Evolutionary conservation across 2,888 invertebrate species (phyloP), one percentile per base, ranked within the genome.

Genomic region (Auanema freiburgensis): DNA sequence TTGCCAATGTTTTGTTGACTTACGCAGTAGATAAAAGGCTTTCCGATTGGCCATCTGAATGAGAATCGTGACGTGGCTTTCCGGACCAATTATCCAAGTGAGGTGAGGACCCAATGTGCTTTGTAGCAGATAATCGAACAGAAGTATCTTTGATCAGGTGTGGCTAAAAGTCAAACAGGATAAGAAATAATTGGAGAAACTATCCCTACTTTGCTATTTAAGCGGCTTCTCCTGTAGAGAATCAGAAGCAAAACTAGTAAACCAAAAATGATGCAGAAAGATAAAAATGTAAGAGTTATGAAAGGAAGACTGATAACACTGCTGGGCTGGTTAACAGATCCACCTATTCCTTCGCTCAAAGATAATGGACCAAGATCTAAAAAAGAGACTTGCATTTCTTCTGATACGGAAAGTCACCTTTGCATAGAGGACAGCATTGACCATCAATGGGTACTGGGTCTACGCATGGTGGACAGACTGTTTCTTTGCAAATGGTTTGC

Each of bases 381-480:
- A 33, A 41, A 16, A 8, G n/a, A n/a, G n/a, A n/a, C n/a, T n/a
- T n/a, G 1, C 18, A 12, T 11, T 16, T 11, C 14, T 43, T 43
- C 43, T 14, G n/a, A 14, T 1, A 43, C 43, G n/a, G n/a, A 24
- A 44, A 5, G 33, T 33, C n/a, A 59, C 86, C 85, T 63, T 84
- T 78, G 78, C 87, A 87, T 42, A 84, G 77, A 16, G 87, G 86
- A 69, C 87, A 87, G 76, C 87, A 87, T 63, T 85, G 85, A 57
- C 86, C 85, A 73, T 87, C 87, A 46, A 84, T 82, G 18, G 85
- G 83, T 5, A 87, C 83, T 1, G 74, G 67, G 52, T 74, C 71
- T 12, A 59, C 57, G 51, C 77, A 77, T n/a, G 67, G 64, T 1
- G 79, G 79, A 58, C 81, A 81, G 43, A 79, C 73, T 56, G 74